A percentile compares a stretch with the other conserved stretches of the same genome.
Evolutionary conservation across 2,888 invertebrate genomes (phyloP).

Genomic region (Drosophila neonasuta): DNA sequence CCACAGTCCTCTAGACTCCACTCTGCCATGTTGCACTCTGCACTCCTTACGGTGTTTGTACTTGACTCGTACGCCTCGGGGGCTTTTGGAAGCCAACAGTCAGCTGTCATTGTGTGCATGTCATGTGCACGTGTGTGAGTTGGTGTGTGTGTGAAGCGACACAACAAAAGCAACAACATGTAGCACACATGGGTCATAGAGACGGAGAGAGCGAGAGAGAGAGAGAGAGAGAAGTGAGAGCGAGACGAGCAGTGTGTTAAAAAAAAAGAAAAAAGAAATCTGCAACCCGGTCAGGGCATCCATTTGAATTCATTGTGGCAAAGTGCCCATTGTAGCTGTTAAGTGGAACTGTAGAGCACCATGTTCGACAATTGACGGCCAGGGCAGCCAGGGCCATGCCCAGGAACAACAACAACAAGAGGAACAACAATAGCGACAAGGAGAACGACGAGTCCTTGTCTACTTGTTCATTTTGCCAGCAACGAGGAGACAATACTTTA

Average conservation of each 20-base stretch:
- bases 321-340: constrained; percentile 79
- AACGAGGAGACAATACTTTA: constrained; percentile 79
- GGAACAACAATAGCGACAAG: constrained; percentile 11
- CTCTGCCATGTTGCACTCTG: neutral
- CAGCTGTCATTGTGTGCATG: constrained; percentile 78
- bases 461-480: constrained; percentile 77
- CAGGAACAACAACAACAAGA: constrained; percentile 28
- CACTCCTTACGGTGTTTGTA: constrained; percentile 43
- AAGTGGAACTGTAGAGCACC: constrained; percentile 78
- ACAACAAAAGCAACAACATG: constrained; percentile 41
- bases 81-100: constrained; percentile 77
- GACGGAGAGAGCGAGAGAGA: constrained; percentile 5
- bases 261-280: constrained; percentile 19
- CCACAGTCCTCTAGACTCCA: neutral
- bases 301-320: constrained; percentile 79
- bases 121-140: constrained; percentile 64
- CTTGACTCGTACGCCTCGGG: constrained; percentile 73
- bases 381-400: constrained; percentile 58
- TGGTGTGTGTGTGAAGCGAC: constrained; percentile 29
- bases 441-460: constrained; percentile 69
- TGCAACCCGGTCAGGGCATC: constrained; percentile 68
- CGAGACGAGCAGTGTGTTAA: neutral
- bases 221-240: constrained; percentile 1
- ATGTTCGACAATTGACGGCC: constrained; percentile 78
- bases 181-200: constrained; percentile 41